These are phyloP conservation scores for Falco columbarius DNA, from an alignment of 2,797 vertebrate species.

Conservation along the genomic window DNA sequence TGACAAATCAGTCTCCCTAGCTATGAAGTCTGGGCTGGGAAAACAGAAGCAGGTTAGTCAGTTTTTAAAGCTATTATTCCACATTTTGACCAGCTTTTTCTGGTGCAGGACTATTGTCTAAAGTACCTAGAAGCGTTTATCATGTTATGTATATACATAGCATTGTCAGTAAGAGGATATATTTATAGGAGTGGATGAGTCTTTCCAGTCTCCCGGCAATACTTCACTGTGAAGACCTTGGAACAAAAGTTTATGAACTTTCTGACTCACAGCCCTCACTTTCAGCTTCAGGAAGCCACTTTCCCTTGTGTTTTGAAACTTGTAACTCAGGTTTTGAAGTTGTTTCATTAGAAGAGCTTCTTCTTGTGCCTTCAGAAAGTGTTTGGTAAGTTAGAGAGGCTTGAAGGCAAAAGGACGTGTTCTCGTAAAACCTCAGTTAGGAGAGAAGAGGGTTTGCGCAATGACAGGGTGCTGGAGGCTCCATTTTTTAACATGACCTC, in stretches of 20 bases:
- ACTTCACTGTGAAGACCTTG: neutral
- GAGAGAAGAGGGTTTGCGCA: neutral
- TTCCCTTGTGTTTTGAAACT: neutral
- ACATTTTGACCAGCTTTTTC: conserved; percentile 4
- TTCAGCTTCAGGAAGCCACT: neutral
- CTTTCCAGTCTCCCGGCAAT: neutral
- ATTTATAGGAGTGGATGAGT: neutral
- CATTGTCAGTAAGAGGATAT: neutral
- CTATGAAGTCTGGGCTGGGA: neutral
- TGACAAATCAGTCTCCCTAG: neutral
- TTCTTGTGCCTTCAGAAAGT: neutral
- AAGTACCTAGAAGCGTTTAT: conserved; percentile 4
- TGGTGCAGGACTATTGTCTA: neutral
- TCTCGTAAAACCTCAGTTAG: neutral
- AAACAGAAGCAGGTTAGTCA: neutral
- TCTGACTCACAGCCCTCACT: neutral
- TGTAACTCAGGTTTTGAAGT: neutral
- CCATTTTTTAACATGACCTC: neutral
- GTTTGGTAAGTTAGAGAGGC: neutral
- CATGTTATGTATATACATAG: neutral
- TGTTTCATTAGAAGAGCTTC: neutral
- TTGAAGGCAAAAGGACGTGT: neutral
- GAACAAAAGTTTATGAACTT: conserved; percentile 16
- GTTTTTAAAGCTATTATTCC: neutral
- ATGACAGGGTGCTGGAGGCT: neutral